Percentiles rank a stretch among this genome's conserved stretches.
Evolutionary conservation across 2,888 invertebrate genomes (phyloP).

Genomic region (Apodemia duryi): DNA sequence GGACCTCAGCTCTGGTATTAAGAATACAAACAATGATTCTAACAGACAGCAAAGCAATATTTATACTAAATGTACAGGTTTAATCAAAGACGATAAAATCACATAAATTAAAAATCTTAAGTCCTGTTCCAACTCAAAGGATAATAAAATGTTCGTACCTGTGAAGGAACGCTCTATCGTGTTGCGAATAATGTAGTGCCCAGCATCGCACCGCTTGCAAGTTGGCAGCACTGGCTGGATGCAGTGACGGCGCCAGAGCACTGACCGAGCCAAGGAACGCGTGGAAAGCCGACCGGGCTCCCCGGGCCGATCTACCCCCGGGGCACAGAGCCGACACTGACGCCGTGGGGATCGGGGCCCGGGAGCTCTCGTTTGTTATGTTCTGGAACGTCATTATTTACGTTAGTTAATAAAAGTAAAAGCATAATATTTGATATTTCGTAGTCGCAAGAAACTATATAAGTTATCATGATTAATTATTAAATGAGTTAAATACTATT

Average conservation of each 20-base stretch:
- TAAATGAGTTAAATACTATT: no score
- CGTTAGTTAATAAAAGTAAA: no score
- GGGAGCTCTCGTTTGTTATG: conserved; percentile 38
- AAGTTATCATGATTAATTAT: no score
- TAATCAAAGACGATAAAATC: no score
- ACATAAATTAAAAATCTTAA: no score
- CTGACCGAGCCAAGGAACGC: conserved; percentile 93
- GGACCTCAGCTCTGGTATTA: no score
- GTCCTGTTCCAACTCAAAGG: no score
- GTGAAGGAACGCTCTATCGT: conserved; percentile 95
- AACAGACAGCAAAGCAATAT: no score
- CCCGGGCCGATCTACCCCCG: conserved; percentile 55
- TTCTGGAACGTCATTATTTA: conserved; percentile 33
- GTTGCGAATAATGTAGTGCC: conserved; percentile 92
- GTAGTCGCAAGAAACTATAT: no score
- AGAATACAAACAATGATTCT: no score
- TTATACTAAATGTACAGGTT: no score
- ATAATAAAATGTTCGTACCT: conserved; percentile 46
- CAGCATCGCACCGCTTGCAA: conserved; percentile 96
- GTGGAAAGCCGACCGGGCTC: conserved; percentile 86
- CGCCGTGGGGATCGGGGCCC: conserved; percentile 43
- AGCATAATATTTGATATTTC: no score
- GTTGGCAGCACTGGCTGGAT: conserved; percentile 91
- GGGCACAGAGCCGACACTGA: conserved; percentile 62
- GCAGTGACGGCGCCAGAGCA: conserved; percentile 92